These are phyloP conservation scores for Crypturellus tataupa DNA, from an alignment of 2,797 vertebrate species.

Conservation along the genomic window DNA sequence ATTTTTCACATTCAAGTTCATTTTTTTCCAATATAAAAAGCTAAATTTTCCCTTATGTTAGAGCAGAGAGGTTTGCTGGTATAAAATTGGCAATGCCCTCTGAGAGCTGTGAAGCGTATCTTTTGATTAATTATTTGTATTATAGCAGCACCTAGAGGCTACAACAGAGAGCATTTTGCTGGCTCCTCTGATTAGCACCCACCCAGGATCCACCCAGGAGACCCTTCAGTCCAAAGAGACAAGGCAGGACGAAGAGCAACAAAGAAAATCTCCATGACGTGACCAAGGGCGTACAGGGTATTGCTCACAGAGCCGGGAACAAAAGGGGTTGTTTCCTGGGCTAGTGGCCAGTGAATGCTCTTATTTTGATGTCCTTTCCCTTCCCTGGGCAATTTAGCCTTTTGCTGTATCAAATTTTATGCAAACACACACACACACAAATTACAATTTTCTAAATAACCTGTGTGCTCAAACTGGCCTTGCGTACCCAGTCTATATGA, in stretches of 20 bases:
- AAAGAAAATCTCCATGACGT: neutral
- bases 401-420: neutral
- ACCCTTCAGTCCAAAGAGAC: neutral
- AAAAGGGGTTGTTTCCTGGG: neutral
- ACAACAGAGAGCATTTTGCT: slow-evolving; percentile 40
- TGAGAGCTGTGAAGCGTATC: neutral
- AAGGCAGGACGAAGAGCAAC: neutral
- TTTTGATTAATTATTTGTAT: slow-evolving; percentile 71
- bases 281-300: neutral
- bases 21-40: neutral
- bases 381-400: neutral
- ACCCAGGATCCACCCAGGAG: neutral
- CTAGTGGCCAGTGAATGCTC: neutral
- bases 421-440: neutral
- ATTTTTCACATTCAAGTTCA: neutral
- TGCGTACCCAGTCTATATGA: neutral
- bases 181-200: neutral
- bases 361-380: neutral
- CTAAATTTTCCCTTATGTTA: neutral
- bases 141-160: slow-evolving; percentile 75
- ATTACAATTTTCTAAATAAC: neutral
- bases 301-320: neutral
- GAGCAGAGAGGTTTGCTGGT: neutral
- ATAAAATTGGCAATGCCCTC: neutral
- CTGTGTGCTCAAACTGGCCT: neutral